Evolutionary conservation across 2,888 invertebrate genomes (phyloP).

Genomic region (Drosophila mulleri): DNA sequence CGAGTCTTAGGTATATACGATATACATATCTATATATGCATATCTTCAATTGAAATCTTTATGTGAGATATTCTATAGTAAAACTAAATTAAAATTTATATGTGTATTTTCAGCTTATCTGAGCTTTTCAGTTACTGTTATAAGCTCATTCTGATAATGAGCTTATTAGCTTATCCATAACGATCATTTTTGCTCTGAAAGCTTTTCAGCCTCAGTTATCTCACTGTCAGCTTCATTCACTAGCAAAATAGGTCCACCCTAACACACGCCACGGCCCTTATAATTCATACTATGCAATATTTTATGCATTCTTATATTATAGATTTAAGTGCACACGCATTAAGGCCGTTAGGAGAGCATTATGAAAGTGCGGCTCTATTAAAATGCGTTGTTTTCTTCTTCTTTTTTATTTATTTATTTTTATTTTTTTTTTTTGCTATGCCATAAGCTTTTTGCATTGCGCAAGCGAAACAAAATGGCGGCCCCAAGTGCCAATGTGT

Average conservation of each 20-base stretch:
- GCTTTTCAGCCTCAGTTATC: not conserved
- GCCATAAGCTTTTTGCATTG: no score
- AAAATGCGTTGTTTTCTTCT: slow-evolving; percentile 26
- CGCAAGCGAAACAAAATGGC: slow-evolving; percentile 38
- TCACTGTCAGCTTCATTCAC: not conserved
- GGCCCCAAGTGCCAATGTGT: slow-evolving; percentile 48
- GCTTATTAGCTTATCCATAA: not conserved
- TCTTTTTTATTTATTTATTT: slow-evolving; percentile 22
- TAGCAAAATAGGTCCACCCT: slow-evolving; percentile 49
- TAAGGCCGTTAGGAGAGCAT: slow-evolving; percentile 47
- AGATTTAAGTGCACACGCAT: slow-evolving; percentile 72
- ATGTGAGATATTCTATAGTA: no score
- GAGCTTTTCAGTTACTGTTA: not conserved
- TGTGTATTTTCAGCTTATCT: no score
- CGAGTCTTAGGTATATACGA: no score
- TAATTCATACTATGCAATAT: slow-evolving; percentile 64
- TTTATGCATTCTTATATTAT: slow-evolving; percentile 71
- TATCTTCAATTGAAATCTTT: no score
- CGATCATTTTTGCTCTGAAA: not conserved
- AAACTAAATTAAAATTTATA: no score
- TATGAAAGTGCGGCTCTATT: slow-evolving; percentile 59
- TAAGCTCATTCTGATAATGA: not conserved
- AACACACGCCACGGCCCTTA: slow-evolving; percentile 17
- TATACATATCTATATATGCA: no score
- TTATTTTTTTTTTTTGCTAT: slow-evolving; percentile 12